Conservation (phyloP, 2,113 vertebrate species). For the Campylorhamphus procurvoides region DNA sequence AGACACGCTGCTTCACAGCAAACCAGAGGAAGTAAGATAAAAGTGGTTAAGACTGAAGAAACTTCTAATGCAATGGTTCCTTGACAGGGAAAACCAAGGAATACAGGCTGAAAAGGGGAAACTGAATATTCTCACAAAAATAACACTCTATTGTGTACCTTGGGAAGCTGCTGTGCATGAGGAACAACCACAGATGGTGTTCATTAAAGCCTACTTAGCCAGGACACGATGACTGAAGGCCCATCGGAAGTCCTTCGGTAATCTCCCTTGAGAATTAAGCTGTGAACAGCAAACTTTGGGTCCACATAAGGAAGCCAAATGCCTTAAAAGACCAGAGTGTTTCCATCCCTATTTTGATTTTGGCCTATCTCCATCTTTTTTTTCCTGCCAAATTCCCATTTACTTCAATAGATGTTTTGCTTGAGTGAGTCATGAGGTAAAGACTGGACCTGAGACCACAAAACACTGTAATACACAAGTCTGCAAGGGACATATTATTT, state of each 20-base stretch:
- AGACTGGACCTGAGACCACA: not conserved
- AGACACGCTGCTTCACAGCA: not conserved
- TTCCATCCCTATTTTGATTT: not conserved
- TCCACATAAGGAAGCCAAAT: not conserved
- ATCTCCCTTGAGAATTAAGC: conserved; percentile 4
- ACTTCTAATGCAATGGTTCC: not conserved
- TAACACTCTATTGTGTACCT: not conserved
- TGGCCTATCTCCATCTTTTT: not conserved
- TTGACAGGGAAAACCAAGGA: not conserved
- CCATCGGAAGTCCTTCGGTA: not conserved
- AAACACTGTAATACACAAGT: not conserved
- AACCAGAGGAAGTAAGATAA: not conserved
- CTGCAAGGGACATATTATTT: not conserved
- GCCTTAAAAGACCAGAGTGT: not conserved
- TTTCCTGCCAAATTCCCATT: not conserved
- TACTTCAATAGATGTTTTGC: not conserved
- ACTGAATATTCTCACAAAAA: not conserved
- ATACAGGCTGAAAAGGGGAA: not conserved
- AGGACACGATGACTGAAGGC: not conserved
- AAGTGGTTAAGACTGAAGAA: not conserved
- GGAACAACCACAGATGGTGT: conserved; percentile 24
- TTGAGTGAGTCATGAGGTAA: not conserved
- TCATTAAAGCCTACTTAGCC: conserved; percentile 18
- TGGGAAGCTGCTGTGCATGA: not conserved
- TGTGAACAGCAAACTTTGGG: not conserved